These are phyloP conservation scores for Lottia scabra DNA, from an alignment of 2,888 invertebrate species.

Conservation along the genomic window DNA sequence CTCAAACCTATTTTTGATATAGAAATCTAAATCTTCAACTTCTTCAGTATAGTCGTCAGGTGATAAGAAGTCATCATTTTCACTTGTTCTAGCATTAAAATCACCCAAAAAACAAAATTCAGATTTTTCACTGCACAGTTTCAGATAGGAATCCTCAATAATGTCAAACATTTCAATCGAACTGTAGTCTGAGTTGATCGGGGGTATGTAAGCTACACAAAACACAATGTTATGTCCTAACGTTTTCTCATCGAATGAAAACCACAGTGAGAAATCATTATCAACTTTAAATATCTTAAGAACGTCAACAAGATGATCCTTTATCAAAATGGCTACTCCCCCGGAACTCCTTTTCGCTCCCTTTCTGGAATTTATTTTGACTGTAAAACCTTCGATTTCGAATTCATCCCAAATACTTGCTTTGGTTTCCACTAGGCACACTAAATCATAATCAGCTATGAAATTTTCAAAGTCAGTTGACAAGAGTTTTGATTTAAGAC, in stretches of 20 bases:
- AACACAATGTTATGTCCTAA: neutral
- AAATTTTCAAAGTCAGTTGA: neutral
- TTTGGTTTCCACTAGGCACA: neutral
- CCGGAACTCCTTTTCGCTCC: neutral
- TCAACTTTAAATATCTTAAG: neutral
- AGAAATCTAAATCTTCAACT: too few species aligned
- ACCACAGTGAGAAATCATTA: neutral
- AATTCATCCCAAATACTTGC: neutral
- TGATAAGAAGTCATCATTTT: too few species aligned
- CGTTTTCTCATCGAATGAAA: neutral
- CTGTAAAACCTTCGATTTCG: neutral
- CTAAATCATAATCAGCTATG: neutral
- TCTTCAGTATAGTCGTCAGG: too few species aligned
- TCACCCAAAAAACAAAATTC: neutral
- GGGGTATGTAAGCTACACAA: neutral
- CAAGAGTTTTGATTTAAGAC: neutral
- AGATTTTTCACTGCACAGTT: neutral
- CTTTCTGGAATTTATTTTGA: neutral
- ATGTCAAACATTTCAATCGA: neutral
- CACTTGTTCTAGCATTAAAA: neutral
- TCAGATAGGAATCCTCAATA: neutral
- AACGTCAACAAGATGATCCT: too few species aligned
- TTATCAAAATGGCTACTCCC: neutral
- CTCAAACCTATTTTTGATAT: too few species aligned
- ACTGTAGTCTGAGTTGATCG: neutral